Evolutionary conservation across 2,113 vertebrate species (phyloP), one percentile per base, ranked within the genome.

Genomic region (Carlito syrichta): DNA sequence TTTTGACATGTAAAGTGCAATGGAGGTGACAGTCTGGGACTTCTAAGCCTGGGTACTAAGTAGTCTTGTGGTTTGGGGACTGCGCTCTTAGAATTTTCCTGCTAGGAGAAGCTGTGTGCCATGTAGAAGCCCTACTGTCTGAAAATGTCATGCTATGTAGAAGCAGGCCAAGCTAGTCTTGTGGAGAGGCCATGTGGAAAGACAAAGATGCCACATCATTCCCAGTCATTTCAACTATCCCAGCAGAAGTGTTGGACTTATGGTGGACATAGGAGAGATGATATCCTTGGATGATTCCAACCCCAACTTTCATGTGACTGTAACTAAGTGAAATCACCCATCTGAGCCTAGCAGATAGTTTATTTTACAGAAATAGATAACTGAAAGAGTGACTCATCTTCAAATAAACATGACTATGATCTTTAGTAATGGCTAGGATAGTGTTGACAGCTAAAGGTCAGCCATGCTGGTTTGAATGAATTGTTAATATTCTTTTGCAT

Each of bases 401-500:
- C 74, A 78, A 68, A 58, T 79, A 60, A 71, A 22, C 3, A 56
- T 50, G 68, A 20, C 63, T 76, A 1, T 60, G 52, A 35, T 84
- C 88, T n/a, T 5, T 25, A 54, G 38, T 52, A 86, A 63, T 20
- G 20, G 9, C 25, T n/a, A 68, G 62, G n/a, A 62, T 86, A 50
- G 6, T 78, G 45, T 32, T 86, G 60, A 19, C n/a, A 69, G 40
- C 76, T 89, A 79, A 78, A 94, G 35, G 23, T 86, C 77, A 82
- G 32, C 48, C 50, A 38, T 77, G 3, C 23, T 86, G 27, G 40
- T 86, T 83, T 91, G 81, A 88, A n/a, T 93, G 48, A 81, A 87
- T 73, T 68, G 23, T 89, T 95, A 89, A 56, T 89, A 82, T 62
- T 91, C 25, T 52, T 95, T 90, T 94, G 27, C 25, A 66, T 71